A percentile compares a stretch with the other conserved stretches of the same genome.
Conservation (phyloP, 2,797 vertebrate genomes). For the Liasis olivaceus region DNA sequence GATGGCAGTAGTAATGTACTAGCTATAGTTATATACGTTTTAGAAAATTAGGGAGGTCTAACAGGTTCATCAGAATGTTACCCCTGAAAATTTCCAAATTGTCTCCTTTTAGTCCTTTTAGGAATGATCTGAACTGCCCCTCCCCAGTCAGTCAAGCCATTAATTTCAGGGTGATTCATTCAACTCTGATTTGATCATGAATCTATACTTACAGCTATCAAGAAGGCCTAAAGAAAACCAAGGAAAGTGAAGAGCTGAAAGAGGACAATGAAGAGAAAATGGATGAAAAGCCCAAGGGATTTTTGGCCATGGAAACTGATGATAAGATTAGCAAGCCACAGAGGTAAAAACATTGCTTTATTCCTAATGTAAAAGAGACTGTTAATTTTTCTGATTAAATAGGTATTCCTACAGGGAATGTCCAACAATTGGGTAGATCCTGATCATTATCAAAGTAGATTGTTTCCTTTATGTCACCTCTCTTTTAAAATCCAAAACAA, state of each 20-base stretch:
- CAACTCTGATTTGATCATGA: background rate
- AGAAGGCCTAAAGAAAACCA: conserved; percentile 79
- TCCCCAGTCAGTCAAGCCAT: background rate
- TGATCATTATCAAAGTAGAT: background rate
- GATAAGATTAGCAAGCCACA: conserved; percentile 68
- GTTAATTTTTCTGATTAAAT: background rate
- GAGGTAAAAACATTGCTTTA: conserved; percentile 65
- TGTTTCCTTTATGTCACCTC: background rate
- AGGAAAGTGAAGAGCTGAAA: conserved; percentile 75
- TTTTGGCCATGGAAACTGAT: conserved; percentile 70
- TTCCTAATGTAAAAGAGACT: background rate
- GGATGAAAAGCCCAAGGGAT: conserved; percentile 67
- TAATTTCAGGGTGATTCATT: background rate
- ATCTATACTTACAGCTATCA: conserved; percentile 71
- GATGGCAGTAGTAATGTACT: background rate
- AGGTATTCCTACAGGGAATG: background rate
- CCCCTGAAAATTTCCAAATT: background rate
- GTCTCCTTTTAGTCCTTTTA: background rate
- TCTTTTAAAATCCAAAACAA: background rate
- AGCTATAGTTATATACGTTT: background rate
- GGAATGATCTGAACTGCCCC: background rate
- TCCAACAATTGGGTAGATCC: background rate
- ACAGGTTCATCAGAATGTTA: background rate
- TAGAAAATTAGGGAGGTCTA: background rate
- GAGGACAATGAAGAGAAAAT: conserved; percentile 78